Percentiles rank a stretch among this genome's conserved stretches.
Conservation (phyloP, 2,113 vertebrate genomes). For the Crotalus helleri region DNA sequence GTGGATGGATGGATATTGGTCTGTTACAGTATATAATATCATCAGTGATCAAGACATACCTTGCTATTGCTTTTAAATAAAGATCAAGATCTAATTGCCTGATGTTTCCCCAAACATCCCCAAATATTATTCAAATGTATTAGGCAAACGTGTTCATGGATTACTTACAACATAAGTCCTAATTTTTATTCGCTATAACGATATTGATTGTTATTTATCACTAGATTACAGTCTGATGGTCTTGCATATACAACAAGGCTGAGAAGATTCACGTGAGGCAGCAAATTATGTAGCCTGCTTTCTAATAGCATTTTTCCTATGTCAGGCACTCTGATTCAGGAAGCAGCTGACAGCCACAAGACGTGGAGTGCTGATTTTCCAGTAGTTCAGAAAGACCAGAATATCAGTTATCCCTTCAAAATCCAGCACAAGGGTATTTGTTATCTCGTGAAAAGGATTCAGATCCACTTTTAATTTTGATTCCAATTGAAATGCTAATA, state of each 20-base stretch:
- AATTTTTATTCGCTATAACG: constrained; percentile 34
- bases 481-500: background rate
- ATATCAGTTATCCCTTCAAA: background rate
- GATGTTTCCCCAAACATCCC: background rate
- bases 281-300: constrained; percentile 19
- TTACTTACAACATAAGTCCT: background rate
- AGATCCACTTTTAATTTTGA: background rate
- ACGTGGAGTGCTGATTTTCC: background rate
- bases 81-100: background rate
- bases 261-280: constrained; percentile 29
- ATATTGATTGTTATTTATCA: constrained; percentile 33
- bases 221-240: constrained; percentile 18
- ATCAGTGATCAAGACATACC: background rate
- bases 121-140: constrained; percentile 16
- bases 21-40: background rate
- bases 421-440: background rate
- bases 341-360: background rate
- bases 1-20: background rate
- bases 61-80: background rate
- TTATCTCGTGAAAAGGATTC: background rate
- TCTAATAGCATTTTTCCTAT: background rate
- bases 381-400: background rate
- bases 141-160: constrained; percentile 19
- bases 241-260: background rate
- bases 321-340: background rate